Base-by-base conservation (phyloP, 2,113 vertebrate species). In the Pygoscelis antarcticus region DNA sequence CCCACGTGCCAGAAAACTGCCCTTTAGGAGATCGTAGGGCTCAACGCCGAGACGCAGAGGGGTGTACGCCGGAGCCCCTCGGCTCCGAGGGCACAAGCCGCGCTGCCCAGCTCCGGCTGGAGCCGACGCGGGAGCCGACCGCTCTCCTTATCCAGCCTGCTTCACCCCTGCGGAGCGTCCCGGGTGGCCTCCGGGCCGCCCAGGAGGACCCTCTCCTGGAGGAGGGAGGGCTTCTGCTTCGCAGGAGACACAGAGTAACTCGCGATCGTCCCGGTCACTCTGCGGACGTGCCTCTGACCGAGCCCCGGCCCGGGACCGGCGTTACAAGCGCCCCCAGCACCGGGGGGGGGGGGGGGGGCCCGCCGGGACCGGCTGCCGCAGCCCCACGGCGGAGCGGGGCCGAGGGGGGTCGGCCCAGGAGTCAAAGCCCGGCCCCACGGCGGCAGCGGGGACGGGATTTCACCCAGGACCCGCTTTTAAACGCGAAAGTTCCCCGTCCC, bases 261-360 rank as follows among this genome's bases (percentile, higher is more conserved):
- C 13, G 5, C 20, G 11, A 27, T 6, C 10, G 14, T 9, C 23
- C 10, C n/a, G 26, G 13, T 7, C 30, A 1, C 36, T 30, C 2
- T 2, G 18, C 54, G 7, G 17, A 15, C 65, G 30, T 2, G 22
- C 21, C 36, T 15, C 29, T 3, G 9, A 3, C 16, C 49, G 17
- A 57, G 34, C 25, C 76, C 40, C 29, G 22, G 4, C 29, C 40
- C 66, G 11, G 60, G 26, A 46, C 46, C 36, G 16, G 40, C 46
- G 32, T 29, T 19, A 36, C 32, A 14, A 17, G 55, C 2, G 17
- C 21, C 58, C 51, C 51, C 7, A n/a, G 42, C 61, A 27, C 19
- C 30, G 47, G 26, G 23, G 46, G 9, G 10, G 40, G 40, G 5
- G 38, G n/a, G n/a, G n/a, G 36, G 36, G 36, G 7, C 36, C 38